Evolutionary conservation across 2,797 vertebrate species (phyloP), one percentile per base, ranked within the genome.

Genomic region (Sebastolobus altivelis): DNA sequence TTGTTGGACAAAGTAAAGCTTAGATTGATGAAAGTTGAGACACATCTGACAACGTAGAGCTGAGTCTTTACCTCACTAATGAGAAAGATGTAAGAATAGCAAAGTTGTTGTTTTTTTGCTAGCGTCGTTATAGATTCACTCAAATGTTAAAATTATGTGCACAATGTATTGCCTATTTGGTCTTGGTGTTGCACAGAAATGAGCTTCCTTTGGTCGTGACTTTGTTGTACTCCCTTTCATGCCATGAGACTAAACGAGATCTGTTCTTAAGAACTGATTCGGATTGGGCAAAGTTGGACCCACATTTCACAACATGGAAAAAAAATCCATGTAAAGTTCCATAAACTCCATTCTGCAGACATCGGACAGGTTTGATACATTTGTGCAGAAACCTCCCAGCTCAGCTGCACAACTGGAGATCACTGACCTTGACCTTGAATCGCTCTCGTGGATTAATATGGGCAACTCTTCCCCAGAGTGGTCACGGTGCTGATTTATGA

Each of bases 371-470:
- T 72, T 75, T 75, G 80, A 88, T 83, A 16, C 75, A 79, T 82
- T 54, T 58, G 52, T 67, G 79, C 75, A 63, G 73, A 79, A 79
- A 73, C 55, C 61, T 75, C 52, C 35, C 59, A 16, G 76, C 77
- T 75, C 49, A 18, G 81, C 80, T 37, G 16, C 49, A 71, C 73
- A 68, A 22, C 80, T 75, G 74, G 77, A 84, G 90, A 83, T 77
- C 81, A 5, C 70, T 65, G 79, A 84, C 81, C 87, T 84, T 66
- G 72, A 90, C 90, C 86, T 82, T 76, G 82, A 63, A 40, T 71
- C 14, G 49, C 52, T 82, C 69, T 72, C 10, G 8, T 67, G 71
- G 81, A 87, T 91, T 88, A 84, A 87, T 82, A 49, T 29, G 25
- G 60, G 63, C 35, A 70, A 77, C 60, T 67, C 70, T 68, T 62